Base-by-base conservation (phyloP, 2,888 invertebrate species). In the Trichopoda pennipes region DNA sequence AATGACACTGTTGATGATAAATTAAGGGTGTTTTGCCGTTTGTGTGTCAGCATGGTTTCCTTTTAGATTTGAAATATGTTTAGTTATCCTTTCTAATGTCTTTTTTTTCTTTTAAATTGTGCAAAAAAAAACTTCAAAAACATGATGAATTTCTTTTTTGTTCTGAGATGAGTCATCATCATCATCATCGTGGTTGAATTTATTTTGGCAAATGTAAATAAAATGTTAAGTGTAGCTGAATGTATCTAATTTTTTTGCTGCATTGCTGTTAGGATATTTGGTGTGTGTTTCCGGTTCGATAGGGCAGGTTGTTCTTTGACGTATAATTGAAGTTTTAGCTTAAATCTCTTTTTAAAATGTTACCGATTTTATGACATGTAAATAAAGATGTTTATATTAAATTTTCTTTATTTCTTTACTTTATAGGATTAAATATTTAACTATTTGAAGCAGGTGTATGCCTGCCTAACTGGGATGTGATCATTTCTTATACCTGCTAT, bases 111-210 rank as follows among this genome's bases (percentile, higher is more conserved):
- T 51, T 7, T 32, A 38, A 38, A 12, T 44, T 38, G 14, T 28
- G 14, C 17, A 44, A 19, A 56, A 44, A 19, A 56, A 69, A 44
- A 47, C 44, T 44, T 53, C 28, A 35, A 3, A 55, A 14, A 49
- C 44, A n/a, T 38, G 66, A 21, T 38, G 38, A n/a, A 53, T 61
- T 49, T 23, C 10, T 21, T 49, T 8, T 35, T 28, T 68, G 35
- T 42, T 60, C 76, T 28, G 51, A 35, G 58, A 76, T 80, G 75
- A 80, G 21, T 80, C 75, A 80, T 73, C 38, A 80, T 73, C 23
- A 21, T 80, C 75, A 80, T 73, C 38, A 80, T 73, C 23, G 17
- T 47, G 23, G 38, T 42, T 66, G 35, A 35, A 9, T 38, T 53
- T 35, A 42, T 66, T 35, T 38, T 19, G n/a, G 38, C 38, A 38